Base-by-base conservation (phyloP, 2,888 invertebrate species). In the Lasioglossum figueresi region DNA sequence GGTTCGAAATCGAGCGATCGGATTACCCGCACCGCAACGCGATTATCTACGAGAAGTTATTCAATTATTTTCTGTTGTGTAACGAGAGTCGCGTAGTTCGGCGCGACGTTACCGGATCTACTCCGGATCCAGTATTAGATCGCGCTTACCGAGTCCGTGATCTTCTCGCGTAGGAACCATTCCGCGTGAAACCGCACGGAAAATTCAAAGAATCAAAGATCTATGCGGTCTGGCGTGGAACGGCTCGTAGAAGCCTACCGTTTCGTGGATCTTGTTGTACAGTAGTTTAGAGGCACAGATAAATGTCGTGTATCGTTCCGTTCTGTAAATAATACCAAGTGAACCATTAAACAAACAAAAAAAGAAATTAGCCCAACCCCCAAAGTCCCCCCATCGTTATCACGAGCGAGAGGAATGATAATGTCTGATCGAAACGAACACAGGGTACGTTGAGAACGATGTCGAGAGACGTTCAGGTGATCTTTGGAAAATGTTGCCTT, bases 181-280 rank as follows among this genome's bases (percentile, higher is more conserved):
- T 63, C 31, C 31, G 63, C 63, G 31, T 8, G 16, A 19, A 31
- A 31, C 3, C 63, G 31, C 31, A 19, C 31, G 2, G 31, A 31
- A 63, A 19, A 34, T 63, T 34, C 16, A 19, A 63, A 31, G 19
- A 34, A 8, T 63, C 31, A 8, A 63, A 63, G 16, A 31, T 63
- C 63, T 19, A 6, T 34, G 63, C 31, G 63, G 19, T 63, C 19
- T 34, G 19, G 6, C 31, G 31, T 4, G 63, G 16, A 63, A 63
- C 31, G 63, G 31, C 31, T 63, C 31, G 63, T 63, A 63, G 63
- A 19, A 63, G 82, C 80, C 74, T 85, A 88, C 82, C 52, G 66
- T 88, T 85, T 86, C 77, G 82, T 74, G 85, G 78, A 81, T 78
- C 82, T 90, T 78, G 80, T 87, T 91, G 91, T 91, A 91, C 89